phyloP scores from a whole-genome alignment of 2,797 vertebrate genomes.

The Glyptemys insculpta region DNA sequence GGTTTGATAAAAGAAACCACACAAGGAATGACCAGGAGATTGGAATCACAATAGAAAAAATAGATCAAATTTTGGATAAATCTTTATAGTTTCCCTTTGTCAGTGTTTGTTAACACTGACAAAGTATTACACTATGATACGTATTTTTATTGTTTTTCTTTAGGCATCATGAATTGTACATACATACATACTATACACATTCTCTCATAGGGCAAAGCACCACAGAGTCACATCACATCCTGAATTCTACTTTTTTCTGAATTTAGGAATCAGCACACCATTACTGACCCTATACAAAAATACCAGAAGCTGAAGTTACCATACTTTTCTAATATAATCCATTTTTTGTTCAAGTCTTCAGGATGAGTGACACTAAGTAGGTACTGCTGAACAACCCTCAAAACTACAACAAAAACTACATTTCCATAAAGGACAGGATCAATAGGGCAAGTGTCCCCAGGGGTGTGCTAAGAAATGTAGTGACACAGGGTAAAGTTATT shows the following conservation, averaged over 20 bases:
- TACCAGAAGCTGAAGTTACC: not conserved
- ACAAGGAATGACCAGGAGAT: rapidly evolving
- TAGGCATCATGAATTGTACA: not conserved
- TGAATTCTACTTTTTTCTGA: not conserved
- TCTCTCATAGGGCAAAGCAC: not conserved
- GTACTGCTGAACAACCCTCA: not conserved
- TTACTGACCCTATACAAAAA: no score
- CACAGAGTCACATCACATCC: not conserved
- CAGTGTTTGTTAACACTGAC: not conserved
- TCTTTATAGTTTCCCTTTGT: not conserved
- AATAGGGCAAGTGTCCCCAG: not conserved
- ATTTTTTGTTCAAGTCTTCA: not conserved
- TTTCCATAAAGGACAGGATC: not conserved
- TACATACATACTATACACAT: not conserved
- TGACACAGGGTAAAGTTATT: not conserved
- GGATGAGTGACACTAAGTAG: not conserved
- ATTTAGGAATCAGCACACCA: rapidly evolving
- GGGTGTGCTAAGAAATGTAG: not conserved
- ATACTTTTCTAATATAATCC: not conserved
- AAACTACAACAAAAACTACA: not conserved
- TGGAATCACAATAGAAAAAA: not conserved
- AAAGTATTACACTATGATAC: not conserved
- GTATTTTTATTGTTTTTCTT: not conserved
- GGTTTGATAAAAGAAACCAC: not conserved
- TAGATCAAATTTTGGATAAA: rapidly evolving